Conservation (phyloP, 2,888 invertebrate species). For the Beris chalybata region DNA sequence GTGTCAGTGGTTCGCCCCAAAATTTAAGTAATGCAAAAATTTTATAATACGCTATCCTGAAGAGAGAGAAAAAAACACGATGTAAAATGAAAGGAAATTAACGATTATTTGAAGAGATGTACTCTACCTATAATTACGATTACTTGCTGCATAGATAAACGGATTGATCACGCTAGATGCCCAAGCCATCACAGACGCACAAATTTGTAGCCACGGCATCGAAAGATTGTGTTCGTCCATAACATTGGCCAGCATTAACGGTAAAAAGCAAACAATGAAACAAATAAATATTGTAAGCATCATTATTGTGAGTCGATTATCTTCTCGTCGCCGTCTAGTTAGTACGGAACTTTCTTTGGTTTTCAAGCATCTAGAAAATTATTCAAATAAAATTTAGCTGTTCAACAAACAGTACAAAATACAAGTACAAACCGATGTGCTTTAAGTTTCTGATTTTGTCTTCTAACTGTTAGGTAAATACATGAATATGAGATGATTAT, state of each 20-base stretch:
- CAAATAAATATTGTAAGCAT: slow-evolving; percentile 88
- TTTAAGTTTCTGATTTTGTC: slow-evolving; percentile 72
- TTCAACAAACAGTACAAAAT: slow-evolving; percentile 45
- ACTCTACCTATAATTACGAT: slow-evolving; percentile 71
- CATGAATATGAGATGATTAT: slow-evolving; percentile 84
- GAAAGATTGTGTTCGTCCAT: slow-evolving; percentile 74
- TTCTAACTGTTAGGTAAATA: slow-evolving; percentile 78
- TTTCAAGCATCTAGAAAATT: slow-evolving; percentile 18
- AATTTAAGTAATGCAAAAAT: slow-evolving; percentile 53
- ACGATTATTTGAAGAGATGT: background rate
- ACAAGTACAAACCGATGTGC: slow-evolving; percentile 65
- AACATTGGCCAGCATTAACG: slow-evolving; percentile 86
- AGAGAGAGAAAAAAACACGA: slow-evolving; percentile 34
- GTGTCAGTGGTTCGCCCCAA: slow-evolving; percentile 54
- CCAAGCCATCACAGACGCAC: slow-evolving; percentile 86
- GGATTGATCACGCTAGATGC: slow-evolving; percentile 89
- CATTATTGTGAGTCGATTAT: slow-evolving; percentile 77
- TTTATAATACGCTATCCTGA: slow-evolving; percentile 53
- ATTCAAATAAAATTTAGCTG: background rate
- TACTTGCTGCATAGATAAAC: slow-evolving; percentile 86
- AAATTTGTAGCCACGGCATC: slow-evolving; percentile 75
- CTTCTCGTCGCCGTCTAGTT: slow-evolving; percentile 63
- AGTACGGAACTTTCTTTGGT: slow-evolving; percentile 44
- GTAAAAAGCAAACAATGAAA: slow-evolving; percentile 84
- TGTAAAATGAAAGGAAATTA: background rate